Evolutionary conservation across 2,888 invertebrate species (phyloP).

Genomic region (Pristionchus arcanus): DNA sequence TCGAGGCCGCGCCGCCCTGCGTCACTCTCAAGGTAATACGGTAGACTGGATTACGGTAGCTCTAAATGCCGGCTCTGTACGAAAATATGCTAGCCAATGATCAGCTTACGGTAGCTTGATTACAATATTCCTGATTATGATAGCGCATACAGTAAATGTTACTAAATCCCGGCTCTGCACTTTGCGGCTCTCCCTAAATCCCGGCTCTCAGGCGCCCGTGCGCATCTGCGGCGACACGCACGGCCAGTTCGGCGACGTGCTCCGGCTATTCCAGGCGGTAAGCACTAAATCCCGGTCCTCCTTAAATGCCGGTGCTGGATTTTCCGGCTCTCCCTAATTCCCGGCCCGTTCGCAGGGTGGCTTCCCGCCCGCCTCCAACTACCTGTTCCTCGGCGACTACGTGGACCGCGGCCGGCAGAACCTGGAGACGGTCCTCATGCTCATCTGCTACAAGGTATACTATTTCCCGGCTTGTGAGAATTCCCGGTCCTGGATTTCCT

Average conservation of each 20-base stretch:
- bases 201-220: not conserved
- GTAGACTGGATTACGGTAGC: not conserved
- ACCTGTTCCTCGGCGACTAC: not conserved
- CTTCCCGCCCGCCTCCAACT: conserved; percentile 6
- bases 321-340: not conserved
- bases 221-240: conserved; percentile 27
- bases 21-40: not conserved
- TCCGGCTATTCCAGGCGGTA: conserved; percentile 20
- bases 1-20: not conserved
- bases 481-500: not conserved
- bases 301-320: not conserved
- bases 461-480: not conserved
- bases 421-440: conserved; percentile 9
- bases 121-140: too few relatives aligned
- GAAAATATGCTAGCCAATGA: not conserved
- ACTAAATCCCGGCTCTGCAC: not conserved
- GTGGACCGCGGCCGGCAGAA: not conserved
- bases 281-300: not conserved
- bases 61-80: not conserved
- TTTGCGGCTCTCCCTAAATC: not conserved
- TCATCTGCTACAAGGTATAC: not conserved
- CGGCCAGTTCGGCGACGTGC: not conserved
- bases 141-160: too few relatives aligned
- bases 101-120: not conserved
- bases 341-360: not conserved